phyloP scores from a whole-genome alignment of 2,888 invertebrate species.

The Invenusta paracnida region DNA sequence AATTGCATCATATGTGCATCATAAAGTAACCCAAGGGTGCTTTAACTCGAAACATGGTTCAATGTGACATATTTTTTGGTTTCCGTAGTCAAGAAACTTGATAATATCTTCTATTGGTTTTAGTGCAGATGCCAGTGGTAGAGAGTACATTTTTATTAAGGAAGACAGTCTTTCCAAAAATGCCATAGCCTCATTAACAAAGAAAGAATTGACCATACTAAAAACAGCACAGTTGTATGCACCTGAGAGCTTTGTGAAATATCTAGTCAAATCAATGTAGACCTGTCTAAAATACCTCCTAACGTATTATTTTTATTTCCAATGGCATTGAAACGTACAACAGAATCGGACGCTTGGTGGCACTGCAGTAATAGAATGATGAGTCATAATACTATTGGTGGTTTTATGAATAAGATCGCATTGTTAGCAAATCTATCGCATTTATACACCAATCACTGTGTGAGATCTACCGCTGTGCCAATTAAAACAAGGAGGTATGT shows the following conservation, averaged over 20 bases:
- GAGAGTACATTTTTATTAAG: too few species aligned
- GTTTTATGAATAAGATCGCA: neutral
- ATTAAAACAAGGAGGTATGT: neutral
- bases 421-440: neutral
- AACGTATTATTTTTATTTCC: too few species aligned
- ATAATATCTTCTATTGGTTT: too few species aligned
- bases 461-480: neutral
- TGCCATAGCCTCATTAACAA: too few species aligned
- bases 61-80: too few species aligned
- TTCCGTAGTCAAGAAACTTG: too few species aligned
- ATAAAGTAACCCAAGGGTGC: too few species aligned
- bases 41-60: too few species aligned
- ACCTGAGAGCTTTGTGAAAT: neutral
- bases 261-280: neutral
- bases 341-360: neutral
- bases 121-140: too few species aligned
- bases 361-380: neutral
- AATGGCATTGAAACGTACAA: neutral
- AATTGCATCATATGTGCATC: too few species aligned
- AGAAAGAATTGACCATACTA: too few species aligned
- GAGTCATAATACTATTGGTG: neutral
- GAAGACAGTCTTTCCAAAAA: too few species aligned
- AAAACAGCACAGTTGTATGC: neutral
- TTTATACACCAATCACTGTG: neutral
- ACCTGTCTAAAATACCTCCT: neutral